Conservation (phyloP, 2,797 vertebrate genomes). For the Melanotaenia trifasciata region DNA sequence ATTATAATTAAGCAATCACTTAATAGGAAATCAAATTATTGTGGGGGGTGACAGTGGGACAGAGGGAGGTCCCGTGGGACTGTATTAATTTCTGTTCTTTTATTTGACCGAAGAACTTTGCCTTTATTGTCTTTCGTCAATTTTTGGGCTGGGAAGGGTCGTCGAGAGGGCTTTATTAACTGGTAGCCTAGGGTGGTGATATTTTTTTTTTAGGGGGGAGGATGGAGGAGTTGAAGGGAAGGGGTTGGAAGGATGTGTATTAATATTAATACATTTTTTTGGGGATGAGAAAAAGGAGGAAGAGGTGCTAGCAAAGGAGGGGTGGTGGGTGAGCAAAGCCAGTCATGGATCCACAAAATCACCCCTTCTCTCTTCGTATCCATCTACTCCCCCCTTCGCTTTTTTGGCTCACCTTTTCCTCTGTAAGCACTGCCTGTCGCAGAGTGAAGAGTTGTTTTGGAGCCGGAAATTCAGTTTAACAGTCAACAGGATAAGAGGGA, state of each 20-base stretch:
- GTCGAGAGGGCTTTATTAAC: conserved; percentile 84
- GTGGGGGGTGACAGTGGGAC: conserved; percentile 72
- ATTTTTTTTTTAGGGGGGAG: conserved; percentile 35
- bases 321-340: conserved; percentile 39
- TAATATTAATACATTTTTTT: conserved; percentile 77
- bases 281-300: conserved; percentile 52
- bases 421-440: conserved; percentile 1
- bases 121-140: conserved; percentile 72
- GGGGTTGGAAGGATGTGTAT: conserved; percentile 66
- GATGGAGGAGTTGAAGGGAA: conserved; percentile 40
- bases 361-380: conserved; percentile 29
- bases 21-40: conserved; percentile 87
- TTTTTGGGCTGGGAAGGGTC: conserved; percentile 65
- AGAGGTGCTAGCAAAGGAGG: conserved; percentile 26
- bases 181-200: conserved; percentile 81
- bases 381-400: conserved; percentile 14
- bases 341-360: conserved; percentile 74
- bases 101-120: conserved; percentile 78
- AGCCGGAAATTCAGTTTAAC: conserved; percentile 70
- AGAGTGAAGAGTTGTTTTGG: conserved; percentile 32
- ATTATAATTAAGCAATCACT: conserved; percentile 88
- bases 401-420: conserved; percentile 21
- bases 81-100: conserved; percentile 81
- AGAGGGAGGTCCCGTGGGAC: conserved; percentile 74
- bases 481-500: conserved; percentile 67